phyloP scores from a whole-genome alignment of 2,888 invertebrate species.

The Drosophila paranaensis region DNA sequence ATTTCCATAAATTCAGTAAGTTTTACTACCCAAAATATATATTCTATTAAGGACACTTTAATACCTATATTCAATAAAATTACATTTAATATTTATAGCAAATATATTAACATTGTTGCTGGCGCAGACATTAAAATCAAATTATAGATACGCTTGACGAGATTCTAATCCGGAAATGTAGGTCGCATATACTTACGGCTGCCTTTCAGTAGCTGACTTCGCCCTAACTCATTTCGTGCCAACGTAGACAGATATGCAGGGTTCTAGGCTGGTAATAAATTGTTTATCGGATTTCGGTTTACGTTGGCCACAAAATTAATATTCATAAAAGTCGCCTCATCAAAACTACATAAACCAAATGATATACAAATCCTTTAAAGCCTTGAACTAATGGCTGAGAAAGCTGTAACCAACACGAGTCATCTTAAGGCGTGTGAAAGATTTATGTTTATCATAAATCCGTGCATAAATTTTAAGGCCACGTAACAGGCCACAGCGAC shows the following conservation, averaged over 20 bases:
- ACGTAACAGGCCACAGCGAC: constrained; percentile 45
- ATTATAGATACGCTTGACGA: background rate
- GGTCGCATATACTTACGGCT: background rate
- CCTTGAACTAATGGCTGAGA: constrained; percentile 33
- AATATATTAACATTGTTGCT: background rate
- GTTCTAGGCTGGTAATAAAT: constrained; percentile 3
- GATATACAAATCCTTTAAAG: constrained; percentile 27
- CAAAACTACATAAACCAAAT: constrained; percentile 44
- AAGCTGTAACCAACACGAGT: constrained; percentile 28
- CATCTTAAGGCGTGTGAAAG: constrained; percentile 41
- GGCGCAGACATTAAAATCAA: background rate
- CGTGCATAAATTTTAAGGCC: constrained; percentile 64
- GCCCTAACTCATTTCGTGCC: background rate
- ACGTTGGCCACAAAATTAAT: constrained; percentile 30
- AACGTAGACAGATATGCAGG: too few relatives aligned
- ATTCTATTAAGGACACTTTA: too few relatives aligned
- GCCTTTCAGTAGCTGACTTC: background rate
- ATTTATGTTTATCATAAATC: constrained; percentile 66
- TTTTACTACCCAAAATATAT: background rate
- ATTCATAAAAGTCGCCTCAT: constrained; percentile 34
- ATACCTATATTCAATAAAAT: background rate
- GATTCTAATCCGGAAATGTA: background rate
- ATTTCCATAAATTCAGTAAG: too few relatives aligned
- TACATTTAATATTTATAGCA: background rate
- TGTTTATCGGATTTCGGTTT: constrained; percentile 1